phyloP scores from a whole-genome alignment of 2,797 vertebrate genomes.

The Gymnothorax reevesii region DNA sequence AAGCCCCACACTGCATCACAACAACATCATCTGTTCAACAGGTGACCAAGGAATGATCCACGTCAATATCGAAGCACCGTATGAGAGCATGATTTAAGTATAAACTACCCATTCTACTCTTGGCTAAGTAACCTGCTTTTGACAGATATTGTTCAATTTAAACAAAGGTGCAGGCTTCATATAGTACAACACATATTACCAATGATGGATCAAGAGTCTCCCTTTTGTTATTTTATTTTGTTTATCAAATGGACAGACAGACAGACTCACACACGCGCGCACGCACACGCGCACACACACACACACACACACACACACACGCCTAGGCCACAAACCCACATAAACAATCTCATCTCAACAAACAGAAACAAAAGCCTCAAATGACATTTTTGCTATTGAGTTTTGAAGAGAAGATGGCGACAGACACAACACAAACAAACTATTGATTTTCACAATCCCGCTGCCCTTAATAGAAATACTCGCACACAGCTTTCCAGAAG shows the following conservation, averaged over 20 bases:
- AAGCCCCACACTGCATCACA: neutral
- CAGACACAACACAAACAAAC: neutral
- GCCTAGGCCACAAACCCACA: too few relatives aligned
- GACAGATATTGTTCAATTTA: neutral
- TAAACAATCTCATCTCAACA: too few relatives aligned
- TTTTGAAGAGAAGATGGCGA: neutral
- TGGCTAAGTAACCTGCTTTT: neutral
- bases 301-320: too few relatives aligned
- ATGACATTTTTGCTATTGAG: neutral
- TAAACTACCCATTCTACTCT: neutral
- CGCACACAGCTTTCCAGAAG: neutral
- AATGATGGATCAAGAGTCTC: too few relatives aligned
- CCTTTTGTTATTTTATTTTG: too few relatives aligned
- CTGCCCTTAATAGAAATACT: neutral
- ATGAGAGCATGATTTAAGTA: neutral
- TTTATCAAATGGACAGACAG: too few relatives aligned
- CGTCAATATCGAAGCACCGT: neutral
- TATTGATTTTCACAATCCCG: neutral
- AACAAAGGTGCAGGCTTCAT: neutral
- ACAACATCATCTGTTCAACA: neutral
- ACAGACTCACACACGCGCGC: too few relatives aligned
- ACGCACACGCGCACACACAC: too few relatives aligned
- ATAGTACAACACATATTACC: too few relatives aligned
- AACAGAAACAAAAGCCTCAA: too few relatives aligned
- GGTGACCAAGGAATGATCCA: neutral